These are phyloP conservation scores for Bradypodion pumilum DNA, from an alignment of 2,797 vertebrate species.

Conservation along the genomic window DNA sequence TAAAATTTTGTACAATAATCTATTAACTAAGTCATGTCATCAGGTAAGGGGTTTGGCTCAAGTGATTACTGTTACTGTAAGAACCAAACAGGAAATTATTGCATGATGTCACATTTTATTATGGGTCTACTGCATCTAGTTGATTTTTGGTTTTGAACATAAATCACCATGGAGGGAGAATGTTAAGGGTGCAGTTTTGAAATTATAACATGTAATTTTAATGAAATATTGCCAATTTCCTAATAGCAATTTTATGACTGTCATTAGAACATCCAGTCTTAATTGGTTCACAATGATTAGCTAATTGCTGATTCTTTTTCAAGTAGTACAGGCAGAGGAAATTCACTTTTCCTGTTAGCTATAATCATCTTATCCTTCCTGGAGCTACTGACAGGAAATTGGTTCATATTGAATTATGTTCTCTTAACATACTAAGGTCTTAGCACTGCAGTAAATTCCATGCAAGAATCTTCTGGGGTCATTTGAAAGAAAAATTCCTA, in stretches of 20 bases:
- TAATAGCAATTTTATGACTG: not conserved
- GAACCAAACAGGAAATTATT: too few species aligned
- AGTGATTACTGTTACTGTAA: too few species aligned
- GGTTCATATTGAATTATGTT: not conserved
- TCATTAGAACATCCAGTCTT: slow-evolving; percentile 2
- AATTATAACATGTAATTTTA: not conserved
- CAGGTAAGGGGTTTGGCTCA: slow-evolving; percentile 44
- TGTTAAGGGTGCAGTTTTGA: not conserved
- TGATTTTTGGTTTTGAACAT: slow-evolving; percentile 16
- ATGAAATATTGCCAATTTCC: not conserved
- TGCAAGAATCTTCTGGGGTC: not conserved
- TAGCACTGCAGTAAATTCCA: not conserved
- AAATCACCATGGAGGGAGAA: not conserved
- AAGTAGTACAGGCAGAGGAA: not conserved
- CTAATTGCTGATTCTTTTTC: not conserved
- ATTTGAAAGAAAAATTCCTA: not conserved
- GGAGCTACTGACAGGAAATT: not conserved
- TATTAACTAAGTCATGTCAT: slow-evolving; percentile 54
- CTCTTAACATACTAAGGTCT: not conserved
- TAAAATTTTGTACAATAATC: slow-evolving; percentile 51
- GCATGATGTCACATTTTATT: slow-evolving; percentile 36
- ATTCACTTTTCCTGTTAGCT: not conserved
- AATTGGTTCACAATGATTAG: not conserved
- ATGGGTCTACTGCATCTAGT: slow-evolving; percentile 13
- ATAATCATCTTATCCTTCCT: not conserved